These are phyloP conservation scores for Eupithecia tripunctaria DNA, from an alignment of 2,888 invertebrate genomes.

Conservation along the genomic window DNA sequence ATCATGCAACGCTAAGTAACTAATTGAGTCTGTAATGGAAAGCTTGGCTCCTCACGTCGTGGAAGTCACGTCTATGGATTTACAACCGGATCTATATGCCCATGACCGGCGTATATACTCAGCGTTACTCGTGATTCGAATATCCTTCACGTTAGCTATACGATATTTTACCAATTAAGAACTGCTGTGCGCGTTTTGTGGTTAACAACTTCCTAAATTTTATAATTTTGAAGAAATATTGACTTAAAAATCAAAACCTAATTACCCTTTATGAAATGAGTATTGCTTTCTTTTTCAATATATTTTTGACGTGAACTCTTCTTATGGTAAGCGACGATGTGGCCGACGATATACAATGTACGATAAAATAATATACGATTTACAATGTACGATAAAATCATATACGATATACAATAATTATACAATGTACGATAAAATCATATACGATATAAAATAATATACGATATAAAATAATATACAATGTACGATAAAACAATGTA, in stretches of 20 bases:
- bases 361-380: no score
- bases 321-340: no score
- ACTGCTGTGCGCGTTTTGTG: constrained; percentile 11
- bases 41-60: constrained; percentile 19
- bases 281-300: neutral
- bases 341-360: no score
- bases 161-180: neutral
- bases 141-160: constrained; percentile 5
- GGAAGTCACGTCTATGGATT: constrained; percentile 31
- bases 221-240: neutral
- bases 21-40: constrained; percentile 29
- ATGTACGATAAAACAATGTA: no score
- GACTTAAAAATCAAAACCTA: neutral
- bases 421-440: no score
- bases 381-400: no score
- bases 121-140: constrained; percentile 34
- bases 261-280: neutral
- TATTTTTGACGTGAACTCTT: no score
- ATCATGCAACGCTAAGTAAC: constrained; percentile 18
- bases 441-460: no score
- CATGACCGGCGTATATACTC: constrained; percentile 18
- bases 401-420: no score
- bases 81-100: constrained; percentile 31
- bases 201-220: neutral
- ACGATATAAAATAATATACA: no score